These are phyloP conservation scores for Drosophila paramelanica DNA, from an alignment of 2,888 invertebrate species.

Conservation along the genomic window DNA sequence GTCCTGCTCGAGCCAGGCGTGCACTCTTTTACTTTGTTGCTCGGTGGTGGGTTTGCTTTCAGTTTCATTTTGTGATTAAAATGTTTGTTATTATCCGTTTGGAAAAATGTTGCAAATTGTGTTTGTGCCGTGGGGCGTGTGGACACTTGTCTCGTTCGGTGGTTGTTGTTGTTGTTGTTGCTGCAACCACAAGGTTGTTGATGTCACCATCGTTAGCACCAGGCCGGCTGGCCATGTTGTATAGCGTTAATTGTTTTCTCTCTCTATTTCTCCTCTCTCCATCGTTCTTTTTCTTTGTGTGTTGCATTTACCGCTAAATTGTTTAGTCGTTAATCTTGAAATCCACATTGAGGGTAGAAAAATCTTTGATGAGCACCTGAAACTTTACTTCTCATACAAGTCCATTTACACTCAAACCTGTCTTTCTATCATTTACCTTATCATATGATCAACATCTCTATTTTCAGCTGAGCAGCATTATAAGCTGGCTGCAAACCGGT, in stretches of 20 bases:
- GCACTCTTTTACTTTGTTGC: not conserved
- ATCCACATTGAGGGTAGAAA: not conserved
- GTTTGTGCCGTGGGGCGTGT: conserved; percentile 81
- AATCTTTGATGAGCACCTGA: conserved; percentile 1
- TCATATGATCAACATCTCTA: not conserved
- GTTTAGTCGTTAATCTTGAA: conserved; percentile 6
- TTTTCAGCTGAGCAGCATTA: not conserved
- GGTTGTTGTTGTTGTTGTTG: conserved; percentile 15
- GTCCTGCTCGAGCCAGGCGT: conserved; percentile 34
- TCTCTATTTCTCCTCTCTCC: too few species aligned
- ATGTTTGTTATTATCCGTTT: conserved; percentile 84
- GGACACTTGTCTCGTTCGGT: conserved; percentile 57
- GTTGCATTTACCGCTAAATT: conserved; percentile 42
- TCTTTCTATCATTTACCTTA: too few species aligned
- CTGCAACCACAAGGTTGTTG: conserved; percentile 23
- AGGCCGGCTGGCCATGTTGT: conserved; percentile 15
- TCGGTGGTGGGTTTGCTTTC: conserved; percentile 56
- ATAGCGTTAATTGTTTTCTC: conserved; percentile 35
- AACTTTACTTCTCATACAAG: not conserved
- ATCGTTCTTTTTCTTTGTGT: not conserved
- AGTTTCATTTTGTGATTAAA: conserved; percentile 76
- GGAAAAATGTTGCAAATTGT: conserved; percentile 84
- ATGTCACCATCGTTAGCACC: conserved; percentile 25
- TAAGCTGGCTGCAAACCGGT: not conserved
- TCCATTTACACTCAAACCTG: not conserved